Evolutionary conservation across 1,140 invertebrate genomes (phyloP).

Genomic region (Diachasma alloeum): DNA sequence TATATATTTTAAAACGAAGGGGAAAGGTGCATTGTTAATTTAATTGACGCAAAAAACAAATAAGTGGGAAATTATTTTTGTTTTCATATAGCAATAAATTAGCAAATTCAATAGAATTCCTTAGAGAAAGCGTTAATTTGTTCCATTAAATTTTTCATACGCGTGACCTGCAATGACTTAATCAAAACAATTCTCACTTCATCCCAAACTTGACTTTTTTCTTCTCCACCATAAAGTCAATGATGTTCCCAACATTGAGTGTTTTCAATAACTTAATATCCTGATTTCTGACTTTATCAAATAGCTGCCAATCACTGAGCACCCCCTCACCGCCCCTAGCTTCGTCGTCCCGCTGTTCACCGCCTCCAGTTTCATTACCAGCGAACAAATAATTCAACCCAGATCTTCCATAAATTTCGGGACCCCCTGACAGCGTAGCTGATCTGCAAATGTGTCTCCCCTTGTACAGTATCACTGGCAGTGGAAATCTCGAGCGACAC

Average conservation of each 20-base stretch:
- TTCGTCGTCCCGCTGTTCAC: slow-evolving; percentile 48
- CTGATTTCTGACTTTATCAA: slow-evolving; percentile 73
- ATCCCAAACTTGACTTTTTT: slow-evolving; percentile 87
- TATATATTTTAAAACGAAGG: too few species aligned
- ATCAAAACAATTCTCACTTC: slow-evolving; percentile 70
- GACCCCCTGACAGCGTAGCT: slow-evolving; percentile 74
- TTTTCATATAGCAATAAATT: too few species aligned
- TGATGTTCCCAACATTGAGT: slow-evolving; percentile 79
- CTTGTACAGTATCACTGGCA: slow-evolving; percentile 82
- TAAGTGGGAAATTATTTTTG: too few species aligned
- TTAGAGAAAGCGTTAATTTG: neutral
- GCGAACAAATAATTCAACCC: slow-evolving; percentile 69
- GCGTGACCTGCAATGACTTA: neutral
- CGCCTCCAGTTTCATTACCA: slow-evolving; percentile 46
- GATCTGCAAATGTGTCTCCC: slow-evolving; percentile 79
- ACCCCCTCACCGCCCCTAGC: slow-evolving; percentile 45
- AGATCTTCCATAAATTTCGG: slow-evolving; percentile 78
- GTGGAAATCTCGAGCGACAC: slow-evolving; percentile 80
- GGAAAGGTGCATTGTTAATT: too few species aligned
- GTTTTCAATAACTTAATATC: slow-evolving; percentile 80
- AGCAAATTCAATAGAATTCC: too few species aligned
- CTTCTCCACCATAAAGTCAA: slow-evolving; percentile 89
- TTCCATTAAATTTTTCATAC: too few species aligned
- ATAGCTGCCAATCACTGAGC: slow-evolving; percentile 68
- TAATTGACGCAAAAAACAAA: too few species aligned